phyloP scores from a whole-genome alignment of 2,113 vertebrate species.

The Microcebus ravelobensis region DNA sequence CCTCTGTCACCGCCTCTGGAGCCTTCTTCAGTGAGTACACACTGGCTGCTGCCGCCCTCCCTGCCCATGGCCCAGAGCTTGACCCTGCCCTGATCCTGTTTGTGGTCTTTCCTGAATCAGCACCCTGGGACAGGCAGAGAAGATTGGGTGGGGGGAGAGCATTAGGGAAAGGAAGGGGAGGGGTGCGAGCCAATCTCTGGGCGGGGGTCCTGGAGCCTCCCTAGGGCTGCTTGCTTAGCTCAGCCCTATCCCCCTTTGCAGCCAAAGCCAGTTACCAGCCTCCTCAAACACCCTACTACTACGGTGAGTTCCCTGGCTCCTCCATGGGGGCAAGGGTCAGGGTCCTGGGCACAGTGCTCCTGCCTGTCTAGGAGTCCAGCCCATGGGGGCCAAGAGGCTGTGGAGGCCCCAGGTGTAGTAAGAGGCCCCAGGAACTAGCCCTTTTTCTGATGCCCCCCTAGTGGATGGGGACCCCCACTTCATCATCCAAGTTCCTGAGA shows the following conservation, averaged over 20 bases:
- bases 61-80: not conserved
- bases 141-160: not conserved
- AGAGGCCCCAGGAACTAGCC: not conserved
- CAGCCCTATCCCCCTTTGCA: not conserved
- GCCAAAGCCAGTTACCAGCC: slow-evolving; percentile 12
- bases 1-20: fast-evolving
- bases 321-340: not conserved
- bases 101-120: not conserved
- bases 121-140: not conserved
- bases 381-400: not conserved
- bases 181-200: not conserved
- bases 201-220: not conserved
- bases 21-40: slow-evolving; percentile 58
- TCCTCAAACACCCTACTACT: slow-evolving; percentile 51
- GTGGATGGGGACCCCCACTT: slow-evolving; percentile 99
- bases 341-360: not conserved
- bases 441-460: slow-evolving; percentile 76
- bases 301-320: slow-evolving; percentile 60
- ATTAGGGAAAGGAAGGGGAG: not conserved
- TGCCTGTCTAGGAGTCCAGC: not conserved
- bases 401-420: not conserved
- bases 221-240: not conserved
- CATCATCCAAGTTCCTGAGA: slow-evolving; percentile 90
- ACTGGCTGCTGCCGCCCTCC: not conserved
- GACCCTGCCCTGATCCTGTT: fast-evolving